Evolutionary conservation across 2,113 vertebrate genomes (phyloP).

Genomic region (Diglossa brunneiventris): DNA sequence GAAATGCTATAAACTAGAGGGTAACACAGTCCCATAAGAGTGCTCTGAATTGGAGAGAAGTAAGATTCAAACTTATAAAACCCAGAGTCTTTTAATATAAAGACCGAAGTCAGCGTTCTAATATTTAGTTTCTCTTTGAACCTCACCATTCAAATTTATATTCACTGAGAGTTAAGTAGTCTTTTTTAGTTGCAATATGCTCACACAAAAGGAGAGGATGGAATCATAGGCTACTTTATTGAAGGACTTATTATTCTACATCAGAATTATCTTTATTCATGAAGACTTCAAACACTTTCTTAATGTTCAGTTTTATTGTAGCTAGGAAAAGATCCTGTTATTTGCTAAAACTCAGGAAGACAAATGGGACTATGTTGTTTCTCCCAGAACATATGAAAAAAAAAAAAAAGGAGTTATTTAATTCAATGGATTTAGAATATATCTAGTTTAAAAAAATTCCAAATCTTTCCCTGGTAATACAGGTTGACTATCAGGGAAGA

Average conservation of each 20-base stretch:
- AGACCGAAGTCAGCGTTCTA: background rate
- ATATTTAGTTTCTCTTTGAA: slow-evolving; percentile 21
- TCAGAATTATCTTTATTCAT: slow-evolving; percentile 39
- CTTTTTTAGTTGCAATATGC: background rate
- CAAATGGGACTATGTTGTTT: background rate
- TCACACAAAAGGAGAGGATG: background rate
- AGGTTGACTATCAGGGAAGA: background rate
- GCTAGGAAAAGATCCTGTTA: background rate
- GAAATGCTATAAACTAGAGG: background rate
- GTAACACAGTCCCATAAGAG: background rate
- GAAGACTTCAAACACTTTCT: background rate
- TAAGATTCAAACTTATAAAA: background rate
- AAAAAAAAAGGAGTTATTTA: background rate
- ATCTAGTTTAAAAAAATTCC: background rate
- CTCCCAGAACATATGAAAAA: background rate
- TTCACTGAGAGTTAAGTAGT: background rate
- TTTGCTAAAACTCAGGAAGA: background rate
- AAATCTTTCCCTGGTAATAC: background rate
- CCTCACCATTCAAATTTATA: background rate
- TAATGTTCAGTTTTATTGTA: background rate
- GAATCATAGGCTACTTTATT: background rate
- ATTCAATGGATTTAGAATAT: background rate
- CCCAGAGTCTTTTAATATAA: background rate
- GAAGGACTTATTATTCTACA: background rate
- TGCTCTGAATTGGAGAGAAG: background rate